A percentile compares a stretch with the other conserved stretches of the same genome.
phyloP scores from a whole-genome alignment of 1,140 invertebrate genomes.

The Oedothorax gibbosus region DNA sequence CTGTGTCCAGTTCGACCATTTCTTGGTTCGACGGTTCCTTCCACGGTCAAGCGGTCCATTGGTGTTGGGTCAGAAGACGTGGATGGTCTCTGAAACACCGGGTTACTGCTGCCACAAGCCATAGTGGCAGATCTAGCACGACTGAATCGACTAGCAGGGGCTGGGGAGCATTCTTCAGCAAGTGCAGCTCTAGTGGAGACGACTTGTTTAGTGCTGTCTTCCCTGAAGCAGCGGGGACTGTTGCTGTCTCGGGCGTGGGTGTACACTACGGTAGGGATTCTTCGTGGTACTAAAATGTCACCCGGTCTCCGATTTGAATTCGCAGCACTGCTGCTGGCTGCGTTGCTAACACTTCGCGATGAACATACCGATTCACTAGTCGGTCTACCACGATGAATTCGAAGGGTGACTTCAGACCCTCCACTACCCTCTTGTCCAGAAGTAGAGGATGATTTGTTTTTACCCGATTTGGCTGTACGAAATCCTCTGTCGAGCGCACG shows the following conservation, averaged over 20 bases:
- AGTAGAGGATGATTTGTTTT: constrained; percentile 66
- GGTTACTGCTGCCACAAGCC: not conserved
- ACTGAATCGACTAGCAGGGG: constrained; percentile 1
- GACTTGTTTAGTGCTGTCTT: constrained; percentile 24
- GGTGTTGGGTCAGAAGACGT: not conserved
- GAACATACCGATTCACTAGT: constrained; percentile 45
- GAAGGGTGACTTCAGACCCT: constrained; percentile 80
- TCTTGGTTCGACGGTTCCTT: constrained; percentile 17
- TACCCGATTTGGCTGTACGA: constrained; percentile 81
- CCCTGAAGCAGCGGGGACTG: constrained; percentile 47
- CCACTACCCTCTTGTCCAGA: constrained; percentile 65
- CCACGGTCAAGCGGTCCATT: constrained; percentile 6
- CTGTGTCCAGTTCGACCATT: constrained; percentile 9
- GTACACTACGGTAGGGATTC: constrained; percentile 52
- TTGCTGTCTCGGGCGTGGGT: constrained; percentile 41
- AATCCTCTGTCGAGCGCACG: constrained; percentile 85
- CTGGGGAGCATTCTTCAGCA: not conserved
- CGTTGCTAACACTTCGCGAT: not conserved
- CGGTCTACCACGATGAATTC: constrained; percentile 84
- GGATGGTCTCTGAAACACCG: constrained; percentile 12
- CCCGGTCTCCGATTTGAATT: constrained; percentile 12
- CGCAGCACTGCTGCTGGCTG: not conserved
- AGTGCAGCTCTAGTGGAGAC: constrained; percentile 13
- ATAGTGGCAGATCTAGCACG: constrained; percentile 26
- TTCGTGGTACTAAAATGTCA: constrained; percentile 47